Conservation (phyloP, 2,888 invertebrate species). For the Chrysina gloriosa region DNA sequence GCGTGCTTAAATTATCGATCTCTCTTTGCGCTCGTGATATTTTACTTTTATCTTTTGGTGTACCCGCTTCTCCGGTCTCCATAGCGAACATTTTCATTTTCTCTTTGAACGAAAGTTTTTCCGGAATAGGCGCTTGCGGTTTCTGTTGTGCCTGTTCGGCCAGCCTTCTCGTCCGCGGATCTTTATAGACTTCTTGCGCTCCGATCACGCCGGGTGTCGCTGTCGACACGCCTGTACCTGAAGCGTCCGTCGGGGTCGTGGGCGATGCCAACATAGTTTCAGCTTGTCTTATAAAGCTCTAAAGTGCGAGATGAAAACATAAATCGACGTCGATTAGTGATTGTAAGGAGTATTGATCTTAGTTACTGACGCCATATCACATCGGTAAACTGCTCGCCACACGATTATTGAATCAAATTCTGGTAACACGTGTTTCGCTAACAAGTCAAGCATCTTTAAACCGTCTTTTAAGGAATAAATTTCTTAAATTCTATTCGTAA, state of each 20-base stretch:
- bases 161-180: conserved; percentile 89
- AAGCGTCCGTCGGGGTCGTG: conserved; percentile 74
- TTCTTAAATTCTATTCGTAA: no score
- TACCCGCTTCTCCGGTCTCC: conserved; percentile 93
- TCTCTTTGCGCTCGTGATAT: conserved; percentile 95
- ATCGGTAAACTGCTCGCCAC: no score
- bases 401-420: no score
- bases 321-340: no score
- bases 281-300: conserved; percentile 85
- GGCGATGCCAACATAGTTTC: conserved; percentile 83
- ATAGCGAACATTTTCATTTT: conserved; percentile 99
- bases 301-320: conserved; percentile 51
- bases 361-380: no score
- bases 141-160: conserved; percentile 78
- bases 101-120: conserved; percentile 96
- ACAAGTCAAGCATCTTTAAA: no score
- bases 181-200: conserved; percentile 97
- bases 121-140: conserved; percentile 79
- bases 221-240: conserved; percentile 62
- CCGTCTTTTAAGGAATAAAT: no score
- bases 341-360: no score
- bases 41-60: conserved; percentile 95
- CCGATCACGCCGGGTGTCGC: conserved; percentile 97
- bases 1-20: conserved; percentile 78
- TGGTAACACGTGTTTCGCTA: no score